Conservation (phyloP, 2,797 vertebrate species). For the Chelon auratus region DNA sequence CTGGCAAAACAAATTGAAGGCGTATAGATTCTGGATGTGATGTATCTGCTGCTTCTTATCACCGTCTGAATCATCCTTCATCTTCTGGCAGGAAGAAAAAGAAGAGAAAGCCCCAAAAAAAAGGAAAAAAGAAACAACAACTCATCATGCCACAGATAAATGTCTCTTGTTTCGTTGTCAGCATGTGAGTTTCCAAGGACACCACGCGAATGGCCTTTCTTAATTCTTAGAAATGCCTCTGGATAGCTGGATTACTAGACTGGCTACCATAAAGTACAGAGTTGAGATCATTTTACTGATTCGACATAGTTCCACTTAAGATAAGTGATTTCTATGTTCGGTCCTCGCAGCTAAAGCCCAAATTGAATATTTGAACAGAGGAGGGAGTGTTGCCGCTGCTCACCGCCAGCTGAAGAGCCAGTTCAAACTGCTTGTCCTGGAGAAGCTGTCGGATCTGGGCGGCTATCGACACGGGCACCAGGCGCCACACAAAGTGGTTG, state of each 20-base stretch:
- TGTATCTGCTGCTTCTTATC: slow-evolving; percentile 98
- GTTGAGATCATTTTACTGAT: slow-evolving; percentile 3
- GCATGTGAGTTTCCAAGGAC: neutral
- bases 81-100: slow-evolving; percentile 84
- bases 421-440: slow-evolving; percentile 98
- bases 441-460: slow-evolving; percentile 97
- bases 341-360: slow-evolving; percentile 24
- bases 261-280: slow-evolving; percentile 13
- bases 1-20: slow-evolving; percentile 99
- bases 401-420: slow-evolving; percentile 97
- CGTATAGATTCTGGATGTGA: slow-evolving; percentile 99
- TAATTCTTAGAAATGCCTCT: slow-evolving; percentile 8
- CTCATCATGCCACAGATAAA: slow-evolving; percentile 3
- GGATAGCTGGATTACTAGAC: slow-evolving; percentile 4
- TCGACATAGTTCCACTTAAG: slow-evolving; percentile 34
- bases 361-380: slow-evolving; percentile 30
- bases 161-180: neutral
- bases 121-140: neutral
- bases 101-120: neutral
- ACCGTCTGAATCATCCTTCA: slow-evolving; percentile 98
- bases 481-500: slow-evolving; percentile 99
- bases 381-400: slow-evolving; percentile 67
- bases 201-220: neutral
- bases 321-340: slow-evolving; percentile 29
- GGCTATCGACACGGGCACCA: slow-evolving; percentile 96